A percentile compares a stretch with the other conserved stretches of the same genome.
These are phyloP conservation scores for Petrosia ficiformis DNA, from an alignment of 37 sponge, comb jelly and placozoan genomes.

Conservation along the genomic window DNA sequence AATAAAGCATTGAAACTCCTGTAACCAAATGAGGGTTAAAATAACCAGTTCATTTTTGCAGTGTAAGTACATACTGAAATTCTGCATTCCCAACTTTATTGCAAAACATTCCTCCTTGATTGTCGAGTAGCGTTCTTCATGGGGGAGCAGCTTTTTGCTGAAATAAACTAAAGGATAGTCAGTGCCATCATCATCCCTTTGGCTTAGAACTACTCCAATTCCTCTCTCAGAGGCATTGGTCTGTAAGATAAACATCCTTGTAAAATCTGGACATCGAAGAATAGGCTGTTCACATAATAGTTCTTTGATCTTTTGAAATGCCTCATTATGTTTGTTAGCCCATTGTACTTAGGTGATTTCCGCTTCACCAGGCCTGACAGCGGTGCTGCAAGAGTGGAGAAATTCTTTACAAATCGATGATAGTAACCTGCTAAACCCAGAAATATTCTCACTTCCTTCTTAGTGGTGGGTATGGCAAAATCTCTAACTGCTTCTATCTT, in stretches of 20 bases:
- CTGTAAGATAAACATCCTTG: constrained; percentile 19
- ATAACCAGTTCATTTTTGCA: no score
- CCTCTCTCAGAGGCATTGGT: constrained; percentile 41
- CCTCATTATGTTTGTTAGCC: constrained; percentile 19
- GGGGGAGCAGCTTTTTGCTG: constrained; percentile 26
- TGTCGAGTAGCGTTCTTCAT: constrained; percentile 41
- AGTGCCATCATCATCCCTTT: background rate
- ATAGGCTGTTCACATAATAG: constrained; percentile 13
- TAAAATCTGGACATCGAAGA: constrained; percentile 33
- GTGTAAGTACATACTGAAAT: constrained; percentile 42
- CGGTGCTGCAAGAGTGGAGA: no score
- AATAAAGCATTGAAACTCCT: no score
- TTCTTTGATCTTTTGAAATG: constrained; percentile 18
- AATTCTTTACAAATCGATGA: no score
- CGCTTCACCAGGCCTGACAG: no score
- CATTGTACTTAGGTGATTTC: constrained; percentile 24
- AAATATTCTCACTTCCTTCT: no score
- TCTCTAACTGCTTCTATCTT: no score
- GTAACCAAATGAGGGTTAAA: no score
- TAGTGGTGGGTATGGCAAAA: no score
- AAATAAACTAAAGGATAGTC: constrained; percentile 40
- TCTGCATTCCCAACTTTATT: constrained; percentile 2
- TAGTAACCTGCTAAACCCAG: no score
- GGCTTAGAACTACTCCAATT: no score
- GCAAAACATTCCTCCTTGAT: constrained; percentile 47